Conservation (phyloP, 2,113 vertebrate species). For the Myiozetetes cayanensis region DNA sequence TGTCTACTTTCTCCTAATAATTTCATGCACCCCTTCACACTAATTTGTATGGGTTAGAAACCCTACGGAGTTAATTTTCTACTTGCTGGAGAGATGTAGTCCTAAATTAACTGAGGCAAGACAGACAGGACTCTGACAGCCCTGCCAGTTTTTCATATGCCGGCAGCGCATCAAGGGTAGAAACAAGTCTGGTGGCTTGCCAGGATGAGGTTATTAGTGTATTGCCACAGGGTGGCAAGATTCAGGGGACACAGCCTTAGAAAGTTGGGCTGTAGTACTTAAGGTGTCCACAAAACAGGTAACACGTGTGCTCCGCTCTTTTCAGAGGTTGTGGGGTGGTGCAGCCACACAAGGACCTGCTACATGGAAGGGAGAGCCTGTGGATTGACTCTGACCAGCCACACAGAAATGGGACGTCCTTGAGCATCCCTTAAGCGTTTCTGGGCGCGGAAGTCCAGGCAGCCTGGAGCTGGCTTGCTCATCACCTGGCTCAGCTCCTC, state of each 20-base stretch:
- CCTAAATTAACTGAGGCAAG: background rate
- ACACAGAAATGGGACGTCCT: background rate
- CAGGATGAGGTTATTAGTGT: background rate
- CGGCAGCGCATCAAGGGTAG: background rate
- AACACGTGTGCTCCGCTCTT: rapidly evolving
- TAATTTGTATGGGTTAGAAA: background rate
- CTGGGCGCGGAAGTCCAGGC: rapidly evolving
- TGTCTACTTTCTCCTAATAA: background rate
- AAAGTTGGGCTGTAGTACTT: background rate
- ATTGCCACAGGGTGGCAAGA: background rate
- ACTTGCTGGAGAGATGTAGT: background rate
- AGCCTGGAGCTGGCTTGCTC: background rate
- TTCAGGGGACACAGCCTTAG: background rate
- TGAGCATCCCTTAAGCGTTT: background rate
- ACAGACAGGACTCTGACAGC: background rate
- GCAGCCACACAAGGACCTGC: rapidly evolving
- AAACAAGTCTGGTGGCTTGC: background rate
- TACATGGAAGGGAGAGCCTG: background rate
- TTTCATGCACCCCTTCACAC: background rate
- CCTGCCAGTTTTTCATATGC: background rate
- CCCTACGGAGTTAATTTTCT: background rate
- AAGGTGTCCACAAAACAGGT: background rate
- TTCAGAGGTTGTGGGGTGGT: background rate
- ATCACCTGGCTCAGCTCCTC: background rate
- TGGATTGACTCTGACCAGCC: rapidly evolving